Percentiles rank a stretch among this genome's conserved stretches.
These are phyloP conservation scores for Napeogenes sylphis DNA, from an alignment of 2,888 invertebrate species.

Conservation along the genomic window DNA sequence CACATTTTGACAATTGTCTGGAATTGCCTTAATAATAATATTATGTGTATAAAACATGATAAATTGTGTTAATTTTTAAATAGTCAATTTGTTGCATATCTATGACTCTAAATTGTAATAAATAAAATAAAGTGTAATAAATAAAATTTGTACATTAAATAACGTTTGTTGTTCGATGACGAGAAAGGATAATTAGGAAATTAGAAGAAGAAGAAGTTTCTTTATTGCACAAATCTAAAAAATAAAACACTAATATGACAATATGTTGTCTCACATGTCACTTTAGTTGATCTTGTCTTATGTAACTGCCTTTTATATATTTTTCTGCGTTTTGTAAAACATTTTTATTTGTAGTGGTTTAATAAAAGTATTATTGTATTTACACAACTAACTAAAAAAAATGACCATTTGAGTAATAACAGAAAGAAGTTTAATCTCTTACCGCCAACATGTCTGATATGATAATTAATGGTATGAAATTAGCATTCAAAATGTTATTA, in stretches of 20 bases:
- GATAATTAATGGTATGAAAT: constrained; percentile 65
- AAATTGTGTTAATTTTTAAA: too few species aligned
- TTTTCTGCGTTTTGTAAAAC: not conserved
- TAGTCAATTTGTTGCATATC: too few species aligned
- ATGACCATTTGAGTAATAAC: constrained; percentile 11
- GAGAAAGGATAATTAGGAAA: too few species aligned
- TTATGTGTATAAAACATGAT: too few species aligned
- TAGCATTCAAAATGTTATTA: not conserved
- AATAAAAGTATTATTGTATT: not conserved
- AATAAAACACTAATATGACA: not conserved
- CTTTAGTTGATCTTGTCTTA: not conserved
- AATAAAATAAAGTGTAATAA: too few species aligned
- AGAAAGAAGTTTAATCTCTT: not conserved
- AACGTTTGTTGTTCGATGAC: too few species aligned
- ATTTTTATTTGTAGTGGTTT: not conserved
- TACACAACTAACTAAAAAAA: not conserved
- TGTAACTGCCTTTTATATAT: not conserved
- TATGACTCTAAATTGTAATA: too few species aligned
- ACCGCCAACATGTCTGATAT: constrained; percentile 60
- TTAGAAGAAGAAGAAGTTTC: too few species aligned
- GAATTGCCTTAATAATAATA: too few species aligned
- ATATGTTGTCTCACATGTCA: not conserved
- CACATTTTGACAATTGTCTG: too few species aligned
- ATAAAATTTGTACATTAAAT: too few species aligned
- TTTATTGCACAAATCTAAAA: too few species aligned